Conservation (phyloP, 2,797 vertebrate species). For the Sebastes taczanowskii region DNA sequence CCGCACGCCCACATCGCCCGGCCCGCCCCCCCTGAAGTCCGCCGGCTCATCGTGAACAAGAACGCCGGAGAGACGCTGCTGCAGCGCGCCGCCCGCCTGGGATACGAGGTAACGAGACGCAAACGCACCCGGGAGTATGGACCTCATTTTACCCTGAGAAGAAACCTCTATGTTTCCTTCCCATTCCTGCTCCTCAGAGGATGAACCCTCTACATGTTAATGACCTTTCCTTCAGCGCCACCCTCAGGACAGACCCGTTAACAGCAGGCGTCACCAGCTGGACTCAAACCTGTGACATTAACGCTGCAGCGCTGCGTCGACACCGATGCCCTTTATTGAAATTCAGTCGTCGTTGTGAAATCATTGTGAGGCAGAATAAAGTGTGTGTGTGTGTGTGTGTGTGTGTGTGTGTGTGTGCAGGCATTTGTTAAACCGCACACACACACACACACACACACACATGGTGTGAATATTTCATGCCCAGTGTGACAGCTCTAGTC, state of each 20-base stretch:
- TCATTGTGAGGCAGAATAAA: neutral
- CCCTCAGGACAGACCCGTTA: too few relatives aligned
- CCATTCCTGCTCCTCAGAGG: neutral
- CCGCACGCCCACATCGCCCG: conserved; percentile 63
- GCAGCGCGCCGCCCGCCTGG: conserved; percentile 91
- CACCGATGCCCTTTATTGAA: neutral
- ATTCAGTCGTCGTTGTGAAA: conserved; percentile 13
- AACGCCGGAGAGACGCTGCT: conserved; percentile 93
- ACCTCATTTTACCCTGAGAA: neutral
- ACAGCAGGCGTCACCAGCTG: neutral
- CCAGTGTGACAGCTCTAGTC: conserved; percentile 26
- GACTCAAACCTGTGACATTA: neutral
- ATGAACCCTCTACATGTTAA: too few relatives aligned
- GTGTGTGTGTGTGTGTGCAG: too few relatives aligned
- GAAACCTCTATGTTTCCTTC: neutral
- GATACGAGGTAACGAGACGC: conserved; percentile 85
- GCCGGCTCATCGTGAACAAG: conserved; percentile 94
- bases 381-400: too few relatives aligned
- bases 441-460: neutral
- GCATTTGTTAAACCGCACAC: too few relatives aligned
- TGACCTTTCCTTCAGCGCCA: too few relatives aligned
- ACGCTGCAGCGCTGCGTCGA: too few relatives aligned
- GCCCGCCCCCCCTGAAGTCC: conserved; percentile 88
- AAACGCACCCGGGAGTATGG: neutral
- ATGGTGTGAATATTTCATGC: conserved; percentile 50